A percentile compares a stretch with the other conserved stretches of the same genome.
These are phyloP conservation scores for Brachyhypopomus gauderio DNA, from an alignment of 2,113 vertebrate species.

Conservation along the genomic window DNA sequence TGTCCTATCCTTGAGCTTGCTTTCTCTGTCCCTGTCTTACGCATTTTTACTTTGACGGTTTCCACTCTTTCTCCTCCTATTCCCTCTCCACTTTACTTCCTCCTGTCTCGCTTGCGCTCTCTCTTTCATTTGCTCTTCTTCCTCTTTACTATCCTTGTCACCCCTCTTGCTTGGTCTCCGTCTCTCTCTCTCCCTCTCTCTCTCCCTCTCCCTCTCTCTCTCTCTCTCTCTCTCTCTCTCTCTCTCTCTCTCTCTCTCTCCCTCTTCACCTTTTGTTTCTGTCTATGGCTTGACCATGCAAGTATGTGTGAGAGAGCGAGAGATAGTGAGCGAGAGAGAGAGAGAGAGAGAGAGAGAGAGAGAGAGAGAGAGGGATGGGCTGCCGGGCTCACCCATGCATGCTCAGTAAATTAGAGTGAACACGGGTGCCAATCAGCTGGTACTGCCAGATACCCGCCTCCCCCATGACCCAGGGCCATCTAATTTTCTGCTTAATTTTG, in stretches of 20 bases:
- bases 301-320: slow-evolving; percentile 11
- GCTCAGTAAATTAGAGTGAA: slow-evolving; percentile 99
- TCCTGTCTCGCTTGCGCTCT: slow-evolving; percentile 43
- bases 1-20: slow-evolving; percentile 46
- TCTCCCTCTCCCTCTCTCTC: slow-evolving; percentile 39
- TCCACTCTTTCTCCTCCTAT: slow-evolving; percentile 68
- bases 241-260: slow-evolving; percentile 37
- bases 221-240: slow-evolving; percentile 39
- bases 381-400: slow-evolving; percentile 97
- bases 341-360: slow-evolving; percentile 33
- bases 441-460: slow-evolving; percentile 89
- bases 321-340: slow-evolving; percentile 20
- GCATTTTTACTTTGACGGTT: slow-evolving; percentile 14
- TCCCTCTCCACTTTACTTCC: slow-evolving; percentile 31
- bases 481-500: slow-evolving; percentile 99
- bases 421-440: slow-evolving; percentile 95
- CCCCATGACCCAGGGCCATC: slow-evolving; percentile 97
- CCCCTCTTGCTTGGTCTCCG: slow-evolving; percentile 31
- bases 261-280: slow-evolving; percentile 67
- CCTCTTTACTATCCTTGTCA: slow-evolving; percentile 43
- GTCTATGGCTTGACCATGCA: slow-evolving; percentile 66
- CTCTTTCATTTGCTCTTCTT: slow-evolving; percentile 47
- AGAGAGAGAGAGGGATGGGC: slow-evolving; percentile 54
- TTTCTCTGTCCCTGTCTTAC: slow-evolving; percentile 31
- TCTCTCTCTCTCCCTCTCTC: slow-evolving; percentile 20